Base-by-base conservation (phyloP, 2,797 vertebrate species). In the Zonotrichia albicollis region DNA sequence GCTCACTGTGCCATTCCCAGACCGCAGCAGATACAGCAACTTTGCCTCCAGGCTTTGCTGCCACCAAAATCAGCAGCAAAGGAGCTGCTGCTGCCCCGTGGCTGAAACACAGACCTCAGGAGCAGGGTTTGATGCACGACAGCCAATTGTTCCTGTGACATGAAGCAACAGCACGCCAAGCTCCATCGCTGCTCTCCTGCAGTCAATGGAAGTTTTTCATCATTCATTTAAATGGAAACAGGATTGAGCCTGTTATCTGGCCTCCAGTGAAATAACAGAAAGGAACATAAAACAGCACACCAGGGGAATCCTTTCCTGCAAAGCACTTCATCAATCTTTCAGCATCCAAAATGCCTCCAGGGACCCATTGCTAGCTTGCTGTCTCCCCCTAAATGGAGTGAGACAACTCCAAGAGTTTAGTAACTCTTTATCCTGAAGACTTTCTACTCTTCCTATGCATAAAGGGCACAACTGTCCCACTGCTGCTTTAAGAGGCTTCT, bases 301-400 rank as follows among this genome's bases (percentile, higher is more conserved):
- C 32, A 88, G 61, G 87, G 83, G 74, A 94, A 87, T 91, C 87
- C 88, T 77, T 84, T 84, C 67, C 80, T 94, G 67, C 87, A 87
- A 84, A 93, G 74, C 68, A 71, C 57, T 93, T 96, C 77, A 94
- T 94, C 94, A 90, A n/a, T 94, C 94, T 94, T 95, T 94, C 86
- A 94, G 68, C 89, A 84, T 38, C 62, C 84, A 89, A 91, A 91
- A 61, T 42, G 38, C 74, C 80, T 62, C 71, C 57, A 45, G 77
- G 85, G 94, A 84, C 53, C 32, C 61, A 67, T 3, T 73, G 54
- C 87, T 74, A 68, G 48, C 25, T 81, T 84, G 46, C 54, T 84
- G 77, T 91, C 64, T 95, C 89, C 82, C 25, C 61, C 75, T 72
- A 84, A 87, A 61, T 27, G n/a, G 57, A 91, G 71, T 16, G 38